Conservation (phyloP, 2,113 vertebrate species). For the Crotophaga sulcirostris region DNA sequence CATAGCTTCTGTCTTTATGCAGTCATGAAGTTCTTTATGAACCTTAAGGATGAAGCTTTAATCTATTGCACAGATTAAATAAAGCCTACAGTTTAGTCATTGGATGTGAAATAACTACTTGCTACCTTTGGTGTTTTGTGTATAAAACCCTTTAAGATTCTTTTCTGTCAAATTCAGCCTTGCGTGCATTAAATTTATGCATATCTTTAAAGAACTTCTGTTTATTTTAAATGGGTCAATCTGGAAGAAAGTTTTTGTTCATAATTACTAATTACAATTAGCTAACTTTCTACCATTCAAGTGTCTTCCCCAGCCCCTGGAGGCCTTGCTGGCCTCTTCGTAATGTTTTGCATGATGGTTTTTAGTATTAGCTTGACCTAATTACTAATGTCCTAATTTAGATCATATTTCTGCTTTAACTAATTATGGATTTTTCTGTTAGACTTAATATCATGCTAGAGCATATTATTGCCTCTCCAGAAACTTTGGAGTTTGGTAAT, state of each 20-base stretch:
- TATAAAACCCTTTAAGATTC: neutral
- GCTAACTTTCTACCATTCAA: conserved; percentile 35
- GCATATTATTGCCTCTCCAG: neutral
- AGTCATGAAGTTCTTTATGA: neutral
- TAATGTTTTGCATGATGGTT: conserved; percentile 3
- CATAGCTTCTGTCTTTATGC: neutral
- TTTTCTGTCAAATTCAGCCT: neutral
- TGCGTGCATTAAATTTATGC: neutral
- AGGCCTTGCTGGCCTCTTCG: neutral
- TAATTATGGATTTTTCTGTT: conserved; percentile 14
- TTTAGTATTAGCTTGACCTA: conserved; percentile 61
- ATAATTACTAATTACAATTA: conserved; percentile 40
- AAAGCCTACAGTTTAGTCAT: neutral
- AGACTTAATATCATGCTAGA: neutral
- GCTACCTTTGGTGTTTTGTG: neutral
- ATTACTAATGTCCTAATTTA: conserved; percentile 52
- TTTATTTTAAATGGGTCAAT: conserved; percentile 62
- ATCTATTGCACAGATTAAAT: neutral
- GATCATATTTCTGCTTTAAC: neutral
- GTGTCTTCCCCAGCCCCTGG: neutral
- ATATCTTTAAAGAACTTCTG: conserved; percentile 18
- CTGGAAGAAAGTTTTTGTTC: conserved; percentile 10
- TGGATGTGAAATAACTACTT: neutral
- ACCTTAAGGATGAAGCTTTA: neutral
- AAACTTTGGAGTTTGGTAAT: neutral